Evolutionary conservation across 2,888 invertebrate species (phyloP), one percentile per base, ranked within the genome.

Genomic region (Drosophila neonasuta): DNA sequence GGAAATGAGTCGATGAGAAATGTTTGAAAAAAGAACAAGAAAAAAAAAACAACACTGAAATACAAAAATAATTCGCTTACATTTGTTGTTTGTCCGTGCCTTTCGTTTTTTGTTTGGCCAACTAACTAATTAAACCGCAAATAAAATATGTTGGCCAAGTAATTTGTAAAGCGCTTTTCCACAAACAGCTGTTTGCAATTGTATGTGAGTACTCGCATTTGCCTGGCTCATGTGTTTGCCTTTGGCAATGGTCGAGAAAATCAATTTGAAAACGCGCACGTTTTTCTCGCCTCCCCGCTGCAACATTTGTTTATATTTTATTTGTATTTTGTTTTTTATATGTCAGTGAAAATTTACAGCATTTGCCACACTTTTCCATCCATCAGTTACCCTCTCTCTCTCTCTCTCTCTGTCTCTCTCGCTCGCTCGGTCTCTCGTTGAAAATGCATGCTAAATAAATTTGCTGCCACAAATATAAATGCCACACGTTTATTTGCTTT

Each of bases 61-160:
- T 55, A 57, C n/a, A 30, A 15, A 49, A 49, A 56, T 49, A 58
- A 52, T 48, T 59, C 32, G 59, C 15, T 45, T 42, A 45, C 20
- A 56, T 59, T 65, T 52, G 45, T 46, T 41, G 17, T 39, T 39
- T 39, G 39, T 39, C 39, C 34, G 61, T 48, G 24, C 24, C 1
- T 24, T 24, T 24, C 6, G 24, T 24, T 24, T 66, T 48, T 66
- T 68, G 66, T 72, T 79, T 79, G 63, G 66, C 72, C 64, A 68
- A 83, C 80, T 73, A 74, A 78, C 86, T 78, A 80, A 85, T 87
- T 85, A 85, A 81, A 85, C 87, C 86, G 67, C 80, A 82, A 71
- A 81, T 75, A 82, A 75, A 87, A 81, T 74, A 71, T 81, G 71
- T 70, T 80, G 71, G 69, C 36, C 56, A 61, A 58, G 69, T 74